Evolutionary conservation across 2,797 vertebrate genomes (phyloP), one percentile per base, ranked within the genome.

Genomic region (Malacoctenus gilli): DNA sequence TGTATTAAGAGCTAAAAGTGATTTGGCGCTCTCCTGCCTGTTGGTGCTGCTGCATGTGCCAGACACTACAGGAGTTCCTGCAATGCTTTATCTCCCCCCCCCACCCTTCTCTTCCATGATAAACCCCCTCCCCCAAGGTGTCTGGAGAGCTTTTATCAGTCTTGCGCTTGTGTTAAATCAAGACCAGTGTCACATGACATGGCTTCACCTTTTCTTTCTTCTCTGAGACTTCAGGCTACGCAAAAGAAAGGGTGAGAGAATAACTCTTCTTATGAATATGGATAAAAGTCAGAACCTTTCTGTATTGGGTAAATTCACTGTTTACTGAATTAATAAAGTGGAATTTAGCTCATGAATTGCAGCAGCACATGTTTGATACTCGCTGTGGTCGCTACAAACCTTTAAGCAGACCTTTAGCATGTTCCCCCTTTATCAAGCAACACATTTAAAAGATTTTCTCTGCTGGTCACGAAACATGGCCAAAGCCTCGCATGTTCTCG

Each of bases 91-190:
- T 68, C 61, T 59, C 8, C 40, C 10, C 66, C 61, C 57, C 8
- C 40, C 10, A 43, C 12, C 43, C 15, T 59, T 70, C 44, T 65
- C 49, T 61, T 35, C 58, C 38, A 40, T 54, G 56, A 77, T 70
- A 66, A 77, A 72, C 31, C 60, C 31, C 60, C 25, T 57, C 48
- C 59, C 63, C 46, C 10, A 42, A 63, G 68, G 54, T 46, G 30
- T 43, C 4, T 8, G 10, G 14, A 32, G 58, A 76, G 37, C 52
- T 60, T 86, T 78, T 73, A 65, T 78, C 68, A 46, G 69, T 79
- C 52, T 59, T 21, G n/a, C 19, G 59, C 59, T 60, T 28, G 36
- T 78, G 62, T 30, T 85, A 82, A 83, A 88, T 87, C 77, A 88
- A 46, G 42, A 42, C 56, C 63, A 60, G 64, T 43, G 77, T 75